A percentile compares a stretch with the other conserved stretches of the same genome.
These are phyloP conservation scores for Aradophagus sp. DNA, from an alignment of 1,140 invertebrate species.

Conservation along the genomic window DNA sequence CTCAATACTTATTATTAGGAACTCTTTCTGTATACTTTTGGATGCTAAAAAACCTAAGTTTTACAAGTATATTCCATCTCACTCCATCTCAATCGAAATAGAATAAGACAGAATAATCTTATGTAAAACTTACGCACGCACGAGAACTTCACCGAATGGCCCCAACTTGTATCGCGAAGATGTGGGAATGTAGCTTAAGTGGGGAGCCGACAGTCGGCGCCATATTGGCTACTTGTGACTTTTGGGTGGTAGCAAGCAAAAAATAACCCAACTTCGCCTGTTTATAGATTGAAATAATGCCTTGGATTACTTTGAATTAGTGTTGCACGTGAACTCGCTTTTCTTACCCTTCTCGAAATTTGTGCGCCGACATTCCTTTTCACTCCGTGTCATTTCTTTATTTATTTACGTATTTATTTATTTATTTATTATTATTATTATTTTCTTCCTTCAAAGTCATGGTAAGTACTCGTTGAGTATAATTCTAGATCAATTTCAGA, in stretches of 20 bases:
- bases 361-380: constrained; percentile 27
- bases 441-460: constrained; percentile 55
- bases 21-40: too few species aligned
- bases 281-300: constrained; percentile 65
- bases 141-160: too few species aligned
- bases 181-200: constrained; percentile 27
- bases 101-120: too few species aligned
- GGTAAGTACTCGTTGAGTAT: constrained; percentile 57
- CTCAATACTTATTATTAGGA: too few species aligned
- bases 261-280: constrained; percentile 64
- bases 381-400: constrained; percentile 23
- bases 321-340: constrained; percentile 14
- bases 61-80: too few species aligned
- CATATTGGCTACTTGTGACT: constrained; percentile 74
- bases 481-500: too few species aligned
- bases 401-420: constrained; percentile 30
- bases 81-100: too few species aligned
- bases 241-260: constrained; percentile 64
- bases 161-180: too few species aligned
- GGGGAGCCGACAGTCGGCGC: constrained; percentile 55
- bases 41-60: too few species aligned
- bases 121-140: too few species aligned
- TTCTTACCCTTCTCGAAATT: neutral
- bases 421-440: too few species aligned
- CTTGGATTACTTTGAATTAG: constrained; percentile 60